Evolutionary conservation across 2,113 vertebrate species (phyloP).

Genomic region (Cottus gobio): DNA sequence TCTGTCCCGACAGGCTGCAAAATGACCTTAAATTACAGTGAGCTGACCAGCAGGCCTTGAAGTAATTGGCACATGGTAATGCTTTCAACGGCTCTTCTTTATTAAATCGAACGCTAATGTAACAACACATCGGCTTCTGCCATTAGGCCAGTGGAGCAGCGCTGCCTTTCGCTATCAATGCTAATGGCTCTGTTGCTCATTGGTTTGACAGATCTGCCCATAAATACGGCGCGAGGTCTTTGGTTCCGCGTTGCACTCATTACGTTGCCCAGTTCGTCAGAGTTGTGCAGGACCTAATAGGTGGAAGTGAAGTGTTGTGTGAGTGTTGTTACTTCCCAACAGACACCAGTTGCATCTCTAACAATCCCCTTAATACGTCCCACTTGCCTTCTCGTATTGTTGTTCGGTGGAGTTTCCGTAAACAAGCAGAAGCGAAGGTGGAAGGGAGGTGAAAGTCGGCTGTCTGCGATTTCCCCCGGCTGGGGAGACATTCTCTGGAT

Average conservation of each 20-base stretch:
- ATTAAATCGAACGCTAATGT: slow-evolving; percentile 65
- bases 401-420: slow-evolving; percentile 62
- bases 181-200: slow-evolving; percentile 60
- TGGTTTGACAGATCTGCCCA: slow-evolving; percentile 64
- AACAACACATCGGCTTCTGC: slow-evolving; percentile 49
- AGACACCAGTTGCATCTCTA: slow-evolving; percentile 59
- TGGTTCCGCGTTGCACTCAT: slow-evolving; percentile 61
- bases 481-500: slow-evolving; percentile 25
- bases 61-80: slow-evolving; percentile 72
- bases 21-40: slow-evolving; percentile 63
- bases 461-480: slow-evolving; percentile 10
- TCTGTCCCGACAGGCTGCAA: slow-evolving; percentile 41
- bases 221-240: slow-evolving; percentile 45
- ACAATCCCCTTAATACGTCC: slow-evolving; percentile 59
- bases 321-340: slow-evolving; percentile 67
- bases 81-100: slow-evolving; percentile 63
- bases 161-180: slow-evolving; percentile 50
- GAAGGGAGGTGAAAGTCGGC: slow-evolving; percentile 41
- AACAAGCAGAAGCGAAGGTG: slow-evolving; percentile 54
- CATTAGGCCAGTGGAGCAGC: slow-evolving; percentile 57
- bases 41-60: slow-evolving; percentile 53
- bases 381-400: slow-evolving; percentile 49
- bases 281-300: slow-evolving; percentile 73
- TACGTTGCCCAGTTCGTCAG: slow-evolving; percentile 51
- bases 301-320: slow-evolving; percentile 66